A percentile compares a stretch with the other conserved stretches of the same genome.
phyloP scores from a whole-genome alignment of 1,140 invertebrate species.

The Lordiphosa collinella region DNA sequence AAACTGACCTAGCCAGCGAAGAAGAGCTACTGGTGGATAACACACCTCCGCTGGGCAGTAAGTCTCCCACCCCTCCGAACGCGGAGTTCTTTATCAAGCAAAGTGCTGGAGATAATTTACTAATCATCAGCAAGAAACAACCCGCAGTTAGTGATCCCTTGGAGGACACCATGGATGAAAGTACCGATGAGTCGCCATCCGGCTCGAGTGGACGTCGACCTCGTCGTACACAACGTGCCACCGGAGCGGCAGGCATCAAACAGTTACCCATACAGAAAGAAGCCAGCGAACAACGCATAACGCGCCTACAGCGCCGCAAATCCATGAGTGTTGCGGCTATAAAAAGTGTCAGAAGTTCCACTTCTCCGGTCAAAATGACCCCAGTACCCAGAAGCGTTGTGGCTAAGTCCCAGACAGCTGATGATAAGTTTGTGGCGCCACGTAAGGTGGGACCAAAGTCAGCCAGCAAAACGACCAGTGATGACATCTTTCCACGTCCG shows the following conservation, averaged over 20 bases:
- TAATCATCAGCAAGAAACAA: conserved; percentile 52
- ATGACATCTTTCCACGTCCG: conserved; percentile 44
- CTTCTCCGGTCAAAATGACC: conserved; percentile 52
- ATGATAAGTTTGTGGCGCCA: background rate
- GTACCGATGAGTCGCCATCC: conserved; percentile 12
- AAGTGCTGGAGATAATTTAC: conserved; percentile 15
- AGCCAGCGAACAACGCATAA: conserved; percentile 23
- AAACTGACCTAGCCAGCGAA: background rate
- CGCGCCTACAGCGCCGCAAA: conserved; percentile 44
- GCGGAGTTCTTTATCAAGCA: conserved; percentile 55
- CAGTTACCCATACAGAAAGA: conserved; percentile 33
- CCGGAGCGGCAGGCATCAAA: conserved; percentile 15
- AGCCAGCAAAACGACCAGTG: background rate
- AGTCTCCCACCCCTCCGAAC: background rate
- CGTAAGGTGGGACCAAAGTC: background rate
- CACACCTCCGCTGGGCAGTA: background rate
- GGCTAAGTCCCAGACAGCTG: background rate
- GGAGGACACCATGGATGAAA: conserved; percentile 30
- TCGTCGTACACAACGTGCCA: conserved; percentile 2
- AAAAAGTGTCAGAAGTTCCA: conserved; percentile 26
- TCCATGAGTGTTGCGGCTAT: conserved; percentile 31
- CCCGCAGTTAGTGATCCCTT: conserved; percentile 3
- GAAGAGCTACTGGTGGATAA: background rate
- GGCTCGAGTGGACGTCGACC: conserved; percentile 15
- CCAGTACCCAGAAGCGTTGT: conserved; percentile 27